phyloP scores from a whole-genome alignment of 2,888 invertebrate species.

The Julus scanicus region DNA sequence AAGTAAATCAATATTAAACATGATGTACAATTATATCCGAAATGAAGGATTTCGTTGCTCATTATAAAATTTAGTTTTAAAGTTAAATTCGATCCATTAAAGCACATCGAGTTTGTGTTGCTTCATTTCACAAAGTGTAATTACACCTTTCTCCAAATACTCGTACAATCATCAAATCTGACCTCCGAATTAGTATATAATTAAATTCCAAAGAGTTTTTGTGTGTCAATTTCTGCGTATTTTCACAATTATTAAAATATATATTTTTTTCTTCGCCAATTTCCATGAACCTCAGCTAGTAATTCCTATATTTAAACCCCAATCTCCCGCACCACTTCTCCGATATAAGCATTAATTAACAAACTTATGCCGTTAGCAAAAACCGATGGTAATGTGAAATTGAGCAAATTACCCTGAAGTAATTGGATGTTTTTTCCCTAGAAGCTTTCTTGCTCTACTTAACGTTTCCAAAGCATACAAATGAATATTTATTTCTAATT shows the following conservation, averaged over 20 bases:
- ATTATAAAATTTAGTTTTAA: neutral
- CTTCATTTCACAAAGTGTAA: neutral
- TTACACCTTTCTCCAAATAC: neutral
- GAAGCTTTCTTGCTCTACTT: constrained; percentile 33
- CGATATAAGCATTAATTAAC: constrained; percentile 22
- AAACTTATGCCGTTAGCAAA: constrained; percentile 33
- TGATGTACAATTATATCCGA: neutral
- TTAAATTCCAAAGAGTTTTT: neutral
- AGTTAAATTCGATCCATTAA: neutral
- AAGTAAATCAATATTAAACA: neutral
- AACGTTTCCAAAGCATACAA: constrained; percentile 33
- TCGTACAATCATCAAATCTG: neutral
- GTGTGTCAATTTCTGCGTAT: neutral
- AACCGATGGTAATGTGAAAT: constrained; percentile 28
- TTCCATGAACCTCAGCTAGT: neutral
- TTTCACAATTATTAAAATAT: neutral
- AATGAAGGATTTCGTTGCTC: neutral
- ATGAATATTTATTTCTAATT: constrained; percentile 27
- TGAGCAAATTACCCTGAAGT: constrained; percentile 26
- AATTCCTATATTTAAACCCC: neutral
- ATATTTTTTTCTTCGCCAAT: neutral
- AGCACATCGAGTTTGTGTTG: neutral
- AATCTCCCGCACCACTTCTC: neutral
- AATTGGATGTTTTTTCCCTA: constrained; percentile 22
- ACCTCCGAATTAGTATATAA: neutral